Evolutionary conservation across 1,140 invertebrate genomes (phyloP).

Genomic region (Himalopsyche phryganea): DNA sequence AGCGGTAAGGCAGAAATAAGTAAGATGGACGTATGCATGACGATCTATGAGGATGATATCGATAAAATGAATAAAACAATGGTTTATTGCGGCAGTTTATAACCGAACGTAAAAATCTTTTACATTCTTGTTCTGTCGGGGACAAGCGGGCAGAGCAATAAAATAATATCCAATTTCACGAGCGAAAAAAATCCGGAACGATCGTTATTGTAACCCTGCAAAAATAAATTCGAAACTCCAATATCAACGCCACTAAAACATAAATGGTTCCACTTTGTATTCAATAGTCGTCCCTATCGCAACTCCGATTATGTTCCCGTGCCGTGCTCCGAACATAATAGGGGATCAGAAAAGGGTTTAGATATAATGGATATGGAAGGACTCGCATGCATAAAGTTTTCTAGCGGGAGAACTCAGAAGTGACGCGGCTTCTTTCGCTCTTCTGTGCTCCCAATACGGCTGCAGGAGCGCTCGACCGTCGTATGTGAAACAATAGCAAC

Average conservation of each 20-base stretch:
- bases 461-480: background rate
- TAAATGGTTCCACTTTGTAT: conserved; percentile 29
- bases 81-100: conserved; percentile 10
- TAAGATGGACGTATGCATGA: background rate
- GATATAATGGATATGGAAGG: conserved; percentile 28
- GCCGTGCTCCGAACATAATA: conserved; percentile 21
- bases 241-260: conserved; percentile 26
- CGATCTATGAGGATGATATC: conserved; percentile 4
- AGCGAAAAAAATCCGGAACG: conserved; percentile 10
- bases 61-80: conserved; percentile 8
- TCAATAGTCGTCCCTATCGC: conserved; percentile 31
- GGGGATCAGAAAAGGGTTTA: conserved; percentile 32
- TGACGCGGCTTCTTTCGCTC: background rate
- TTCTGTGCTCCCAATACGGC: background rate
- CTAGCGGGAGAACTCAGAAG: background rate
- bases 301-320: conserved; percentile 26
- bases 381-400: conserved; percentile 27
- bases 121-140: conserved; percentile 16
- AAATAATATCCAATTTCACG: conserved; percentile 33
- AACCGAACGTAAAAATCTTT: conserved; percentile 23
- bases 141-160: conserved; percentile 15
- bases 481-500: conserved; percentile 5
- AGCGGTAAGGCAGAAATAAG: too few relatives aligned
- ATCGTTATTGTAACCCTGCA: conserved; percentile 1
- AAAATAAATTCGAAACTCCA: conserved; percentile 17